phyloP scores from a whole-genome alignment of 2,797 vertebrate genomes.

The Coilia nasus region DNA sequence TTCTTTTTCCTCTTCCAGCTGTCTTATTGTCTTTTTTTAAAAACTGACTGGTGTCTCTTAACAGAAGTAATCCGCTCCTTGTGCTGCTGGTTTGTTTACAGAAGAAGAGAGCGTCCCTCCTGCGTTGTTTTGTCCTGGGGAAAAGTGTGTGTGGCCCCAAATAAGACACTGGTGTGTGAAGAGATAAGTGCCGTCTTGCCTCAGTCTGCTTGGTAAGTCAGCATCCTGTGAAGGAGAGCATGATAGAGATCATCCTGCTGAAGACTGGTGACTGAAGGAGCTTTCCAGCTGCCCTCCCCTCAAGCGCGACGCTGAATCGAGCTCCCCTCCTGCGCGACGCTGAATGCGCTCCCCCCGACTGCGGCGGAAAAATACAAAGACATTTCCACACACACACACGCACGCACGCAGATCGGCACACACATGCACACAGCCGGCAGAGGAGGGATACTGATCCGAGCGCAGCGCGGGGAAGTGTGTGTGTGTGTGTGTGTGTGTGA shows the following conservation, averaged over 20 bases:
- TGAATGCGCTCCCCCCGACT: slow-evolving; percentile 48
- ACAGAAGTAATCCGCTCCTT: not conserved
- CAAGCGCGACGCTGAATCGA: slow-evolving; percentile 61
- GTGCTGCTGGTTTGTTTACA: not conserved
- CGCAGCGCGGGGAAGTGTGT: not conserved
- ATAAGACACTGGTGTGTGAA: not conserved
- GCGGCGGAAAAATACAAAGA: slow-evolving; percentile 21
- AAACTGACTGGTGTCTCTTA: not conserved
- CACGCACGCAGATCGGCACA: not conserved
- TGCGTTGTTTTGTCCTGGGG: not conserved
- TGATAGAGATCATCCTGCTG: not conserved
- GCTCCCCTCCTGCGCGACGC: slow-evolving; percentile 64
- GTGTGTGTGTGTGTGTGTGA: not conserved
- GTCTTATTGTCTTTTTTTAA: not conserved
- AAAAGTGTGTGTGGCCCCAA: not conserved
- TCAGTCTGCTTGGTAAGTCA: slow-evolving; percentile 1
- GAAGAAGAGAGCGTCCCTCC: not conserved
- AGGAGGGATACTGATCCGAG: not conserved
- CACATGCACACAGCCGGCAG: not conserved
- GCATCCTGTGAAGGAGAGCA: slow-evolving; percentile 9
- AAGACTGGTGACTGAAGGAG: slow-evolving; percentile 44
- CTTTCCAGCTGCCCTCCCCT: slow-evolving; percentile 64
- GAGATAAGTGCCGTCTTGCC: not conserved
- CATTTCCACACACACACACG: not conserved
- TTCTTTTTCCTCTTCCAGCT: not conserved